These are phyloP conservation scores for Pluvianellus socialis DNA, from an alignment of 2,113 vertebrate species.

Conservation along the genomic window DNA sequence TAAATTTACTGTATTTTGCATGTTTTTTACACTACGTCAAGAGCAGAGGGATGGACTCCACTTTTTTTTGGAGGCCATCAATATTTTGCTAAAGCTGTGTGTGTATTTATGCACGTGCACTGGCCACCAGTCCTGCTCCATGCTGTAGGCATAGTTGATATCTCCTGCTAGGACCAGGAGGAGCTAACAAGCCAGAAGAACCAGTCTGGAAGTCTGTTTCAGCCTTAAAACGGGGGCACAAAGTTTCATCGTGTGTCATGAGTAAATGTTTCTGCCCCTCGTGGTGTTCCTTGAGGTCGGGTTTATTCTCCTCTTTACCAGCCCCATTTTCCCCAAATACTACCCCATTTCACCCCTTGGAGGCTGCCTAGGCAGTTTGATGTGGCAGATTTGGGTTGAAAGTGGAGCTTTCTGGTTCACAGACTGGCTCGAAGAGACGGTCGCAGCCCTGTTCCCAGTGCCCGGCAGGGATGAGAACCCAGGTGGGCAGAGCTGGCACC, in stretches of 20 bases:
- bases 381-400: background rate
- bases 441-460: accelerated
- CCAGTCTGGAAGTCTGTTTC: background rate
- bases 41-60: background rate
- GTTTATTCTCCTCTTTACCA: background rate
- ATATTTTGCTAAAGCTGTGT: background rate
- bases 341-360: background rate
- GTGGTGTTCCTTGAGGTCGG: background rate
- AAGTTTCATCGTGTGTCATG: background rate
- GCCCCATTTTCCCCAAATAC: background rate
- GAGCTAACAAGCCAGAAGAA: background rate
- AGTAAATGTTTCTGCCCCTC: background rate
- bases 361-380: background rate
- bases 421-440: accelerated
- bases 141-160: background rate
- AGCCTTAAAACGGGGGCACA: background rate
- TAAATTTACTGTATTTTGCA: background rate
- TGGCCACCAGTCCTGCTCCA: constrained; percentile 13
- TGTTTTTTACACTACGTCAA: background rate
- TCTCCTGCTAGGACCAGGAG: background rate
- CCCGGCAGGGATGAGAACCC: background rate
- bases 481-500: background rate
- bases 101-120: accelerated
- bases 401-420: background rate
- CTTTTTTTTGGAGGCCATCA: background rate